Conservation (phyloP, 2,797 vertebrate species). For the Sebastolobus alascanus region DNA sequence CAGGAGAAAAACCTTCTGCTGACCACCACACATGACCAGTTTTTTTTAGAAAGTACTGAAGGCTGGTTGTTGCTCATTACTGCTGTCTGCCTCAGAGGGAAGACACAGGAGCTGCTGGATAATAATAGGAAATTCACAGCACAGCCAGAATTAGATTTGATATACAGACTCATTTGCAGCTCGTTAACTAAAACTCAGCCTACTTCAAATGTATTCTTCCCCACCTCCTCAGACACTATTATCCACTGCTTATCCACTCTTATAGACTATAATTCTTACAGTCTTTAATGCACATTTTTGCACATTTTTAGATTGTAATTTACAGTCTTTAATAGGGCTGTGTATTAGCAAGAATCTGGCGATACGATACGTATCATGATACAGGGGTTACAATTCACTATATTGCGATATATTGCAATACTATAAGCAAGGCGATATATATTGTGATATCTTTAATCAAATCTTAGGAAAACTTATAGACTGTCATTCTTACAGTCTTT, state of each 20-base stretch:
- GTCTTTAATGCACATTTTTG: too few species aligned
- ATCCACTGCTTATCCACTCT: background rate
- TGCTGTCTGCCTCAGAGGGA: conserved; percentile 38
- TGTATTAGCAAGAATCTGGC: too few species aligned
- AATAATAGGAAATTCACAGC: conserved; percentile 25
- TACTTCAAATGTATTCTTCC: conserved; percentile 25
- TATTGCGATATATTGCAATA: too few species aligned
- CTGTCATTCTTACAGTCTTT: too few species aligned
- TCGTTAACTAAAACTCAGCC: conserved; percentile 37
- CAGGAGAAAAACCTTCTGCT: background rate
- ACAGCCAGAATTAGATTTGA: conserved; percentile 48
- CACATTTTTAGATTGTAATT: too few species aligned
- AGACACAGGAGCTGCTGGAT: conserved; percentile 34
- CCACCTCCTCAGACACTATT: conserved; percentile 11
- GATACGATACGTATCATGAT: too few species aligned
- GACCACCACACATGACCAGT: conserved; percentile 21
- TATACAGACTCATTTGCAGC: conserved; percentile 47
- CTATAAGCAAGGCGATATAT: too few species aligned
- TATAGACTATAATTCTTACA: too few species aligned
- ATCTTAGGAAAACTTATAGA: too few species aligned
- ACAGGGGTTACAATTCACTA: too few species aligned
- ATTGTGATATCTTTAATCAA: too few species aligned
- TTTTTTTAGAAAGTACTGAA: conserved; percentile 20
- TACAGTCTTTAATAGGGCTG: too few species aligned
- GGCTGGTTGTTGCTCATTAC: conserved; percentile 32